Conservation (phyloP, 2,797 vertebrate genomes). For the Parauchenoglanis ngamensis region DNA sequence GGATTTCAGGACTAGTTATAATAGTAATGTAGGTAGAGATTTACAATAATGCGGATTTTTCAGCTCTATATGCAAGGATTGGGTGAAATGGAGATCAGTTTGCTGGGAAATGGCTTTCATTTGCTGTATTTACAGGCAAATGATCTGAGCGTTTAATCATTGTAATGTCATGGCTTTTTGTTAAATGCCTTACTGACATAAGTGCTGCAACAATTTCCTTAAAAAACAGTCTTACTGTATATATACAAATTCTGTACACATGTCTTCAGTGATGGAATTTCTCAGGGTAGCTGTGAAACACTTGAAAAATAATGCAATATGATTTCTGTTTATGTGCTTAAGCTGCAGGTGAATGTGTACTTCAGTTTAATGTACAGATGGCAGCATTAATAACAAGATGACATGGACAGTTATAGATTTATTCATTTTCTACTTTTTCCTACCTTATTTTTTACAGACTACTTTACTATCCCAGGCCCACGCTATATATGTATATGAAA, state of each 20-base stretch:
- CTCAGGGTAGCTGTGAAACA: neutral
- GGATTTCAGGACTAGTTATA: neutral
- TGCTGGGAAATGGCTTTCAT: neutral
- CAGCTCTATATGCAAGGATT: neutral
- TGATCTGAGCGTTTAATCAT: neutral
- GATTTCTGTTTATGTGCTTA: neutral
- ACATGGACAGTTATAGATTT: neutral
- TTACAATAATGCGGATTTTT: neutral
- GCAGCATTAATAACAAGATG: neutral
- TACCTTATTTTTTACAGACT: neutral
- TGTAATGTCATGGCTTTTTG: neutral
- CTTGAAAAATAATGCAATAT: neutral
- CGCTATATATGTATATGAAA: neutral
- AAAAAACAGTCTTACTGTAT: neutral
- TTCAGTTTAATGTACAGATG: neutral
- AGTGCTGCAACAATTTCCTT: neutral
- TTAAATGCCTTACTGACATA: neutral
- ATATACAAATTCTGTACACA: neutral
- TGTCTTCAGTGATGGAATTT: neutral
- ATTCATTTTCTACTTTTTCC: neutral
- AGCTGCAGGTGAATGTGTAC: neutral
- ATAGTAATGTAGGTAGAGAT: neutral
- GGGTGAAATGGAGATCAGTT: neutral
- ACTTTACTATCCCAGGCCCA: neutral
- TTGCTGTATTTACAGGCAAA: neutral